These are phyloP conservation scores for Mantis religiosa DNA, from an alignment of 2,888 invertebrate species.

Conservation along the genomic window DNA sequence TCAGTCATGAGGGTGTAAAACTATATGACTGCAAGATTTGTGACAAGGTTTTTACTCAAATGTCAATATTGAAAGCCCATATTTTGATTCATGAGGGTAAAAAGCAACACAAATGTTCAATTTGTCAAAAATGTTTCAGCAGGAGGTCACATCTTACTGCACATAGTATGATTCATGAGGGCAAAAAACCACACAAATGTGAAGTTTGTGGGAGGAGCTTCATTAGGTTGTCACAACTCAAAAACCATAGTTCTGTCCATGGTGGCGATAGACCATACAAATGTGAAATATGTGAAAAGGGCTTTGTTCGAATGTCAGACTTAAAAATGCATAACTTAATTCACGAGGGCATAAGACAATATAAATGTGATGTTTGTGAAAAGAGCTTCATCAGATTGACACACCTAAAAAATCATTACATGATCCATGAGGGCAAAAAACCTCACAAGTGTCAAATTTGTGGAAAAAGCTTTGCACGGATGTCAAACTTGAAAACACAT, in stretches of 20 bases:
- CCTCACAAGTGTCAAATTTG: background rate
- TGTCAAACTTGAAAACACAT: background rate
- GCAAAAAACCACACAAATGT: background rate
- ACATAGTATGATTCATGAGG: background rate
- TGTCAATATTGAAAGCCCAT: background rate
- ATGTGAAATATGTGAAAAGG: background rate
- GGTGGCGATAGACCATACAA: background rate
- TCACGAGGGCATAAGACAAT: background rate
- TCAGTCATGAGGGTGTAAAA: background rate
- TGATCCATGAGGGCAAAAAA: background rate
- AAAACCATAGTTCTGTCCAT: background rate
- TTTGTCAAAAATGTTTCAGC: background rate
- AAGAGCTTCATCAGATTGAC: background rate
- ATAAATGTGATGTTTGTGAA: background rate
- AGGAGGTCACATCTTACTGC: background rate
- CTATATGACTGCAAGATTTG: background rate
- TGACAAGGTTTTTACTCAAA: background rate
- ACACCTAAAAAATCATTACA: background rate
- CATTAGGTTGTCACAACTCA: background rate
- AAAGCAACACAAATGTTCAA: background rate
- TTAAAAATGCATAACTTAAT: background rate
- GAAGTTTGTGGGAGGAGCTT: background rate
- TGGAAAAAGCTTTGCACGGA: background rate
- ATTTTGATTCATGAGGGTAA: background rate
- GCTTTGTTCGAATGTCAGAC: background rate